Conservation (phyloP, 2,113 vertebrate species). For the Rynchops niger region DNA sequence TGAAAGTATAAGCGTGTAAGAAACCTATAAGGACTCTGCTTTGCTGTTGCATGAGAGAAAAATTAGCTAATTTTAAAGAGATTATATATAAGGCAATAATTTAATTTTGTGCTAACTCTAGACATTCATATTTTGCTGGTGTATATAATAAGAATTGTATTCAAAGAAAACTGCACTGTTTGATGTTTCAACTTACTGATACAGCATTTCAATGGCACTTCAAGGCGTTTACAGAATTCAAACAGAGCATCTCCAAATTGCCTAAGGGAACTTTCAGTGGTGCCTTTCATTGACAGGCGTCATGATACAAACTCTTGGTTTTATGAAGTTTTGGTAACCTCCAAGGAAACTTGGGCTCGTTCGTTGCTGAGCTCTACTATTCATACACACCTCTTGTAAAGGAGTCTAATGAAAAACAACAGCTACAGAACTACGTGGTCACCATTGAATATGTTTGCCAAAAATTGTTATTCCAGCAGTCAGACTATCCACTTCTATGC, state of each 20-base stretch:
- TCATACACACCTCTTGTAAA: neutral
- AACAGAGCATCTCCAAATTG: neutral
- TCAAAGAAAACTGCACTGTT: neutral
- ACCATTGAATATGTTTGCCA: neutral
- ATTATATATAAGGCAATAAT: neutral
- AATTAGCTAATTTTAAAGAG: neutral
- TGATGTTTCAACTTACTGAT: neutral
- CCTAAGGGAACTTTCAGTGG: neutral
- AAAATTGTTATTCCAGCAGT: neutral
- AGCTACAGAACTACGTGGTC: neutral
- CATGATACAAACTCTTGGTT: neutral
- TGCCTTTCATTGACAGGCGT: neutral
- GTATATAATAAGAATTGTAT: neutral
- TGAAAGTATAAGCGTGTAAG: neutral
- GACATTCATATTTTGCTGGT: neutral
- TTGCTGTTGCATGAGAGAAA: neutral
- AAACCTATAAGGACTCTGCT: neutral
- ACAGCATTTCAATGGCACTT: neutral
- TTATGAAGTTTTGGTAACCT: neutral
- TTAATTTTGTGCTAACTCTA: neutral
- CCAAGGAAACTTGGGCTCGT: neutral
- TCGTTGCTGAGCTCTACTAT: neutral
- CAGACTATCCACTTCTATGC: neutral
- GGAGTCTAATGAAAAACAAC: neutral
- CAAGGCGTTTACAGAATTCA: neutral